Base-by-base conservation (phyloP, 92 coral and sea anemone genomes). In the Scolanthus callimorphus region DNA sequence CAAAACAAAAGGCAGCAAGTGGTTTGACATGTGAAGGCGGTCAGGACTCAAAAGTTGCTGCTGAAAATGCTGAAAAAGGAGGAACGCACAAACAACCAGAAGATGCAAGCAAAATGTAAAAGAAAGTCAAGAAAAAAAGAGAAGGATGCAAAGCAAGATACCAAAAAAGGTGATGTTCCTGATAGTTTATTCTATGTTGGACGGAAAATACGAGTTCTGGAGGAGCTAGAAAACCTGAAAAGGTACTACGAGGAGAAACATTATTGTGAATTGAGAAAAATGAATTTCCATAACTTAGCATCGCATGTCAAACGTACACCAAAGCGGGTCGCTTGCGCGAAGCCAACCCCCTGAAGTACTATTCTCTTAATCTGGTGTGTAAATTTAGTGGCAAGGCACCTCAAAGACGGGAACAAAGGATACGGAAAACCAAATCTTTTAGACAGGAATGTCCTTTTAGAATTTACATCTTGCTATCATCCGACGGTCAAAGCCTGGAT, bases 401-500 rank as follows among this genome's bases (percentile, higher is more conserved):
- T n/a, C 31, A 46, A 27, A 48, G 39, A 50, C 27, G 30, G 0
- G 39, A 29, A 3, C 41, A 48, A 29, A 39, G 55, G 20, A 51
- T 49, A 29, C 63, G 62, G 56, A 70, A 61, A 28, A 70, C 73
- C 17, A 71, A 71, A 51, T 23, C 63, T 4, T 54, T 62, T 62
- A 56, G 66, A 17, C 80, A 79, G 50, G 85, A 54, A 79, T 79
- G 80, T 39, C 80, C 85, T 11, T 62, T 81, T 73, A 62, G 73
- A 44, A 25, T 66, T 0, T 69, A 59, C 65, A 19, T 82, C 28
- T 59, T 52, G 11, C 56, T 82, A 44, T 49, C 82, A 3, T 55
- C 55, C 17, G 87, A 66, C 44, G 81, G 86, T 15, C 78, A 81
- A 56, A 38, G 43, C 55, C 78, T 74, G 17, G 50, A 74, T 29